phyloP scores from a whole-genome alignment of 2,888 invertebrate species.

The Leucophora obtusa region DNA sequence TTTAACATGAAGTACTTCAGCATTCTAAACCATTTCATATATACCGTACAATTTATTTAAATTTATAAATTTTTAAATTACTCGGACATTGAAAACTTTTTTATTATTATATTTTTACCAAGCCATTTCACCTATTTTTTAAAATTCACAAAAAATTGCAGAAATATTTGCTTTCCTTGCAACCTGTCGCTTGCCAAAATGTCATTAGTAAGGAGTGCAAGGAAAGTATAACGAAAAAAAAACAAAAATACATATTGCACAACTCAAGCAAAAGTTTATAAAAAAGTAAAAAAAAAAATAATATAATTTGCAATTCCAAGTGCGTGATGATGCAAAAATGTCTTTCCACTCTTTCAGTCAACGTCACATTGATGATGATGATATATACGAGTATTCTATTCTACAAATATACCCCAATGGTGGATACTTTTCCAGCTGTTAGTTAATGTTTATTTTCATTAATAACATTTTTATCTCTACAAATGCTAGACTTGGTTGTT shows the following conservation, averaged over 20 bases:
- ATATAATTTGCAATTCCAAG: conserved; percentile 60
- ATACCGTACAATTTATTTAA: too few relatives aligned
- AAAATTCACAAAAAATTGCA: neutral
- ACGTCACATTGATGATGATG: neutral
- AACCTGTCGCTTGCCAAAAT: conserved; percentile 30
- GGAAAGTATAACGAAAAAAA: conserved; percentile 14
- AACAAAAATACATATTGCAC: conserved; percentile 14
- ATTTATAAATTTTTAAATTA: neutral
- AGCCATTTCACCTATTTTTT: neutral
- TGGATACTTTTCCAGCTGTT: conserved; percentile 15
- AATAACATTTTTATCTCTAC: conserved; percentile 13
- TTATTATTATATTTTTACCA: too few relatives aligned
- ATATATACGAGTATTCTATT: neutral
- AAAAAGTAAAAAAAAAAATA: conserved; percentile 18
- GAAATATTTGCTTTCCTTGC: neutral
- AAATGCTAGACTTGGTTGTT: conserved; percentile 27
- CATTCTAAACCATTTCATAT: too few relatives aligned
- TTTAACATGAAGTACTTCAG: too few relatives aligned
- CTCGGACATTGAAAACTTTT: neutral
- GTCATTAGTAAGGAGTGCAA: conserved; percentile 33
- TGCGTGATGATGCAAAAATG: conserved; percentile 49
- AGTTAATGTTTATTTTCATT: conserved; percentile 38
- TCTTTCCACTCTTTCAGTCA: neutral
- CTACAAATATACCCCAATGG: neutral
- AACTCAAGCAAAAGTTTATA: conserved; percentile 25